Evolutionary conservation across 2,888 invertebrate genomes (phyloP).

Genomic region (Nymphalis c-album): DNA sequence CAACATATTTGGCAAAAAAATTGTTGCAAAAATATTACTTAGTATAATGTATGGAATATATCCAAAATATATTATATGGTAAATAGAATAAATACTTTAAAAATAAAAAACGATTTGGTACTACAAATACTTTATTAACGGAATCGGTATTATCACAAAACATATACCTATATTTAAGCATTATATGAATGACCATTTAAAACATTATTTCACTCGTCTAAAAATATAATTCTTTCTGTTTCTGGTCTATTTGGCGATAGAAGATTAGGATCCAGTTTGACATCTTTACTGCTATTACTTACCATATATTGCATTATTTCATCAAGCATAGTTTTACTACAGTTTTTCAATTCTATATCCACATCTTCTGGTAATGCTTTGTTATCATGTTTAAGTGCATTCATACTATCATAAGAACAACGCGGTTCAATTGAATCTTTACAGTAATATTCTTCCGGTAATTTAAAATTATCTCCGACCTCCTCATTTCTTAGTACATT

Average conservation of each 20-base stretch:
- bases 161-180: no score
- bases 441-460: conserved; percentile 18
- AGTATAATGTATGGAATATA: background rate
- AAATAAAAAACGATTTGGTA: no score
- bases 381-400: background rate
- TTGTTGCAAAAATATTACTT: conserved; percentile 15
- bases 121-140: no score
- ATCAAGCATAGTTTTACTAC: conserved; percentile 62
- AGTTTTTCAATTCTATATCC: conserved; percentile 11
- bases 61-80: background rate
- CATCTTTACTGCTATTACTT: conserved; percentile 44
- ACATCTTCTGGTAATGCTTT: background rate
- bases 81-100: no score
- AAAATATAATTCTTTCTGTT: conserved; percentile 63
- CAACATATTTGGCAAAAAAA: conserved; percentile 25
- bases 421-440: background rate
- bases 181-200: no score
- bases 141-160: no score
- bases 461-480: background rate
- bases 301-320: conserved; percentile 71
- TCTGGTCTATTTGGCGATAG: conserved; percentile 63
- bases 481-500: conserved; percentile 12
- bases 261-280: conserved; percentile 52
- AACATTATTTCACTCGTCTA: conserved; percentile 48
- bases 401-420: conserved; percentile 9